Conservation (phyloP, 2,888 invertebrate genomes). For the Pseudoips prasinana region DNA sequence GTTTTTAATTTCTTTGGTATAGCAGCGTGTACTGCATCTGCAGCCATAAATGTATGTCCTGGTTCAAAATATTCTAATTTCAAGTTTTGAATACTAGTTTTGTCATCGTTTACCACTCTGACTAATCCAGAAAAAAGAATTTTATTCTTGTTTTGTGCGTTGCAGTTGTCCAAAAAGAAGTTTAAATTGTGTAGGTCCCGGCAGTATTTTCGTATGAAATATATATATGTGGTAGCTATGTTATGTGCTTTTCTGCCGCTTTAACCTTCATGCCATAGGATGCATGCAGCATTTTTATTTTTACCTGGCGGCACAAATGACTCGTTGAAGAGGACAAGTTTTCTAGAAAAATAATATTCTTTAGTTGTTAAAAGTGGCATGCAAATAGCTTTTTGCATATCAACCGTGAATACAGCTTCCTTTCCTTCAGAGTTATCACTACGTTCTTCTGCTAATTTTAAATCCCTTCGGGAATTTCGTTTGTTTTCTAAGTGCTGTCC, state of each 20-base stretch:
- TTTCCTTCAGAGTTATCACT: constrained; percentile 6
- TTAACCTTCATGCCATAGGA: constrained; percentile 15
- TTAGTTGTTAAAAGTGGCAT: constrained; percentile 9
- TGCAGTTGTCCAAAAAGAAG: constrained; percentile 9
- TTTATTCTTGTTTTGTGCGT: too few species aligned
- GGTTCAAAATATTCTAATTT: constrained; percentile 15
- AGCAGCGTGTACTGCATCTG: constrained; percentile 17
- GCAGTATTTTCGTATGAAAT: neutral
- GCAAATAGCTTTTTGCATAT: constrained; percentile 4
- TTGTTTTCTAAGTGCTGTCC: constrained; percentile 1
- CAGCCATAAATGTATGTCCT: constrained; percentile 21
- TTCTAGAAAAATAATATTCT: constrained; percentile 10
- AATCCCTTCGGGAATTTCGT: constrained; percentile 1
- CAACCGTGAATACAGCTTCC: constrained; percentile 5
- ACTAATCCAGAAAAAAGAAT: constrained; percentile 14
- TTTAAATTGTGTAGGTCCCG: constrained; percentile 5
- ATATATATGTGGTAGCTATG: neutral
- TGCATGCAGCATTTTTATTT: constrained; percentile 12
- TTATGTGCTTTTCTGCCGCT: constrained; percentile 9
- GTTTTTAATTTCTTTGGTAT: constrained; percentile 7
- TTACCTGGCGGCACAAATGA: constrained; percentile 15
- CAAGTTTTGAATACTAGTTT: constrained; percentile 7
- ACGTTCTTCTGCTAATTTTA: constrained; percentile 9
- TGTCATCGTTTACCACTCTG: constrained; percentile 9
- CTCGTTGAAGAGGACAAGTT: constrained; percentile 12